These are phyloP conservation scores for Camponotus fellah DNA, from an alignment of 2,888 invertebrate species.

Conservation along the genomic window DNA sequence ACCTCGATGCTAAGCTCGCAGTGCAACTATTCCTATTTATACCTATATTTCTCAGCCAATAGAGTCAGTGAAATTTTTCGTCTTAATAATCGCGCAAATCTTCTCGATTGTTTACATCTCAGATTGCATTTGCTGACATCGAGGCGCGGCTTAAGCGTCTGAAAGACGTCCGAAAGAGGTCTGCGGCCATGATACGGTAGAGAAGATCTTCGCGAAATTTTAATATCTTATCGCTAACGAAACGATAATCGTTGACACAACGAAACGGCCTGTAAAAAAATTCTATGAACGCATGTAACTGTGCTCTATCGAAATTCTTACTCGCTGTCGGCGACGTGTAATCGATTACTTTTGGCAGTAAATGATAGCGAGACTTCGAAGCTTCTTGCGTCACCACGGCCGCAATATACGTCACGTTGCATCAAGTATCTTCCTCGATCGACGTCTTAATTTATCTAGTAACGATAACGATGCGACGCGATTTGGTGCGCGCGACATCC, in stretches of 20 bases:
- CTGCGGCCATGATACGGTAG: slow-evolving; percentile 48
- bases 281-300: slow-evolving; percentile 17
- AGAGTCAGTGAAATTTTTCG: neutral
- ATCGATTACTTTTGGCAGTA: slow-evolving; percentile 54
- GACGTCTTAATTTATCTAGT: slow-evolving; percentile 51
- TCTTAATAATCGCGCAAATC: neutral
- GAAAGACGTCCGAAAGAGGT: slow-evolving; percentile 35
- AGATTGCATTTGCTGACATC: neutral
- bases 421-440: slow-evolving; percentile 40
- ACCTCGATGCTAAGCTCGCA: slow-evolving; percentile 16
- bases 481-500: slow-evolving; percentile 26
- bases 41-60: neutral
- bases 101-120: neutral
- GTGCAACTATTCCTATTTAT: neutral
- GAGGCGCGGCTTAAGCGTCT: slow-evolving; percentile 30
- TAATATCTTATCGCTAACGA: neutral
- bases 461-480: slow-evolving; percentile 48
- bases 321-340: slow-evolving; percentile 31
- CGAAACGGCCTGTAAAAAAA: slow-evolving; percentile 8
- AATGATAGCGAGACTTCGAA: slow-evolving; percentile 22
- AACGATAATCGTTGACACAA: slow-evolving; percentile 22
- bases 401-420: slow-evolving; percentile 44
- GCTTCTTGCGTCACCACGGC: slow-evolving; percentile 44
- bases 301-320: slow-evolving; percentile 21
- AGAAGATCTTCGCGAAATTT: slow-evolving; percentile 8